Percentiles rank a stretch among this genome's conserved stretches.
These are phyloP conservation scores for Lampris megalopsis DNA, from an alignment of 2,113 vertebrate species.

Conservation along the genomic window DNA sequence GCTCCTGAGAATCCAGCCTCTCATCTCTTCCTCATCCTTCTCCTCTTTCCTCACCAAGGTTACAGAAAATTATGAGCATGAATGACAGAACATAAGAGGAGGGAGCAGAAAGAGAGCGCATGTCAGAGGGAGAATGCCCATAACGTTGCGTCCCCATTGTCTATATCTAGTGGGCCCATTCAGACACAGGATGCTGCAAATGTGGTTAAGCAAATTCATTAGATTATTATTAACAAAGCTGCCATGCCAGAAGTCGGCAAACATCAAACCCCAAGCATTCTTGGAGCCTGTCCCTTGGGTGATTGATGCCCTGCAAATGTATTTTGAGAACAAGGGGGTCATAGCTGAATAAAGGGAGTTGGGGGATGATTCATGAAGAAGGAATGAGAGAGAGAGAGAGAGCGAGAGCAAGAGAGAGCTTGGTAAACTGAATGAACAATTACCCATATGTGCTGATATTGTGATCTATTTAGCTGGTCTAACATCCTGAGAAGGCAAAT, in stretches of 20 bases:
- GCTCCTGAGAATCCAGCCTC: conserved; percentile 22
- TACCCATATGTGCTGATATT: background rate
- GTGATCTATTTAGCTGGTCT: background rate
- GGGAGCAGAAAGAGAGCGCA: background rate
- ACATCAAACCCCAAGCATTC: conserved; percentile 19
- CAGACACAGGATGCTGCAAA: background rate
- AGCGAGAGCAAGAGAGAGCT: background rate
- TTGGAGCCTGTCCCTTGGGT: conserved; percentile 25
- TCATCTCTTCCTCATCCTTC: conserved; percentile 21
- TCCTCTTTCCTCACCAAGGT: conserved; percentile 42
- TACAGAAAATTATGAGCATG: conserved; percentile 31
- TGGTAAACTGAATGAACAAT: conserved; percentile 20
- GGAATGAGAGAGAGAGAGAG: background rate
- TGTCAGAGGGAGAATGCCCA: background rate
- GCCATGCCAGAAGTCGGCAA: conserved; percentile 10
- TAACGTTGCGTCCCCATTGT: conserved; percentile 13
- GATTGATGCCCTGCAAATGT: conserved; percentile 34
- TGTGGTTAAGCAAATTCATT: conserved; percentile 25
- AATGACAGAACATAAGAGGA: conserved; percentile 1
- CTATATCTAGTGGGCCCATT: conserved; percentile 14
- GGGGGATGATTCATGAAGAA: conserved; percentile 8
- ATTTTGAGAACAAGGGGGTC: conserved; percentile 34
- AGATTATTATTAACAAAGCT: conserved; percentile 32
- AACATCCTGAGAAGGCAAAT: too few species aligned
- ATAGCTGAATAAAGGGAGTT: conserved; percentile 31